phyloP scores from a whole-genome alignment of 2,113 vertebrate genomes.

The Eleginops maclovinus region DNA sequence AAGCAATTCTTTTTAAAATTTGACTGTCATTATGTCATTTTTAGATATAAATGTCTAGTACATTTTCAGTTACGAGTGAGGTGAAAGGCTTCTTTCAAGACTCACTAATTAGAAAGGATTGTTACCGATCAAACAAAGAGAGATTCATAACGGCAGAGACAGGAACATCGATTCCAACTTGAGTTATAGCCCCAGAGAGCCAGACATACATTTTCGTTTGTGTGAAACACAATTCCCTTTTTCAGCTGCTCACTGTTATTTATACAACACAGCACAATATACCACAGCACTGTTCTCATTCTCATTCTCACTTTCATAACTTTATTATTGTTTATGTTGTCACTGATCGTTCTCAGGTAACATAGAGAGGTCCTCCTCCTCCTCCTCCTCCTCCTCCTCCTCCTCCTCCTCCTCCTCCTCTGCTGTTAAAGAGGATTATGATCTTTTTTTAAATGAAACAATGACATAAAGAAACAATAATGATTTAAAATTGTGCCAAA shows the following conservation, averaged over 20 bases:
- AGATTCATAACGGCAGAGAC: neutral
- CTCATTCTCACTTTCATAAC: conserved; percentile 4
- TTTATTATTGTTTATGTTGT: neutral
- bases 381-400: neutral
- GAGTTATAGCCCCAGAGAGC: neutral
- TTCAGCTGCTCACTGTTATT: conserved; percentile 14
- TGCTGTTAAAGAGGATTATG: no score
- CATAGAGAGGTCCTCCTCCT: neutral
- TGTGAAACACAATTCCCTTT: conserved; percentile 14
- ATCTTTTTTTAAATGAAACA: no score
- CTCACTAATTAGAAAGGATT: neutral
- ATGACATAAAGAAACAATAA: neutral
- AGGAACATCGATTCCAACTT: neutral
- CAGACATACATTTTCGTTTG: neutral
- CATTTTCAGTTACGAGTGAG: neutral
- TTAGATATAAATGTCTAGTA: neutral
- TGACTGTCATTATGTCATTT: neutral
- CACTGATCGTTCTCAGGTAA: neutral
- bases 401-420: neutral
- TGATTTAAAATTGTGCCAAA: neutral
- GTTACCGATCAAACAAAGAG: neutral
- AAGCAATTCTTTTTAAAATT: no score
- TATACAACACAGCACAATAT: neutral
- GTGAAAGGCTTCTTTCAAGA: neutral
- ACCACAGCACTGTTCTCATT: conserved; percentile 9